These are phyloP conservation scores for Dorcus hopei DNA, from an alignment of 2,888 invertebrate species.

Conservation along the genomic window DNA sequence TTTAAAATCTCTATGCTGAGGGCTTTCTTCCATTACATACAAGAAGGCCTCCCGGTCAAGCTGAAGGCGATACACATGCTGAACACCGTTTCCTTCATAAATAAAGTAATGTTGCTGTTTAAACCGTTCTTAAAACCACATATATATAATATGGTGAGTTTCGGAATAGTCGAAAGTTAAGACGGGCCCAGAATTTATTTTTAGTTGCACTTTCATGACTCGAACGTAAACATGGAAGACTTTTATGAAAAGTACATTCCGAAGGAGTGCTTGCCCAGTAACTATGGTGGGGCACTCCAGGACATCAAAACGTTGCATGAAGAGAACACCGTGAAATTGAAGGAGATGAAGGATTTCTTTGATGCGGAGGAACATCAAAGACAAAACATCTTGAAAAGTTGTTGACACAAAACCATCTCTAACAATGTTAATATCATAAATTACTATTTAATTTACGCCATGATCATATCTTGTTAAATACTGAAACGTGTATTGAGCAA, in stretches of 20 bases:
- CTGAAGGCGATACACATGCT: slow-evolving; percentile 65
- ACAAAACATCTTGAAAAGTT: neutral
- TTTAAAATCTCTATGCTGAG: slow-evolving; percentile 47
- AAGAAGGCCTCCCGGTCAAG: slow-evolving; percentile 66
- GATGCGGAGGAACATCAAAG: slow-evolving; percentile 35
- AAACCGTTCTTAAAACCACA: slow-evolving; percentile 48
- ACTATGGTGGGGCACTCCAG: slow-evolving; percentile 60
- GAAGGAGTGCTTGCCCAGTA: slow-evolving; percentile 56
- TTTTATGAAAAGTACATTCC: slow-evolving; percentile 59
- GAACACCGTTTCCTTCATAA: slow-evolving; percentile 54
- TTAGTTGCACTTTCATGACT: slow-evolving; percentile 61
- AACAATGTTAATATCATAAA: too few relatives aligned
- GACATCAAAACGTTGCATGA: slow-evolving; percentile 32
- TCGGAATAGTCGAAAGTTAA: too few relatives aligned
- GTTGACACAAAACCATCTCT: too few relatives aligned
- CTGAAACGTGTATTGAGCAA: too few relatives aligned
- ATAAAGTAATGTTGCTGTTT: slow-evolving; percentile 49
- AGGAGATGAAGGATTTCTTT: slow-evolving; percentile 32
- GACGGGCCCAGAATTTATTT: slow-evolving; percentile 28
- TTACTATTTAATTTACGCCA: too few relatives aligned
- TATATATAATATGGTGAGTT: too few relatives aligned
- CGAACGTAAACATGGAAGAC: slow-evolving; percentile 54
- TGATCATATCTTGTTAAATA: too few relatives aligned
- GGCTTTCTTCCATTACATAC: slow-evolving; percentile 64
- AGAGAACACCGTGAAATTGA: slow-evolving; percentile 33